Conservation (phyloP, 2,888 invertebrate species). For the Pristionchus japonicus region DNA sequence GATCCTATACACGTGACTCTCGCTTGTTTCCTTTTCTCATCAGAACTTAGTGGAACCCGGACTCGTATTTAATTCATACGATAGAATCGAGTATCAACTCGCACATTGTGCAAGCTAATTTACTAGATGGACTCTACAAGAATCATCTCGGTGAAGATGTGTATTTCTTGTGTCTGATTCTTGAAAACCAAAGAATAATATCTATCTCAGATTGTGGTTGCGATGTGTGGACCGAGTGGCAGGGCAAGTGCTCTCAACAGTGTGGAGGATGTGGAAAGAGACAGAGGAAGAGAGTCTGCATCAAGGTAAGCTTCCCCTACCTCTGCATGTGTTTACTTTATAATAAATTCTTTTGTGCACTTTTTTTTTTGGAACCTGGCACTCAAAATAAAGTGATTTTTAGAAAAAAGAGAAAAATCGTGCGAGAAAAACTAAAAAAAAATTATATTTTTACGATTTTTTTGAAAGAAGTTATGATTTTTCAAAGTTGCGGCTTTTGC, state of each 20-base stretch:
- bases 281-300: constrained; percentile 61
- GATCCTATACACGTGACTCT: too few relatives aligned
- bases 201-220: constrained; percentile 66
- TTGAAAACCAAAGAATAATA: background rate
- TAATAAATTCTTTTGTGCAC: too few relatives aligned
- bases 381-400: too few relatives aligned
- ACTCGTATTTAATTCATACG: background rate
- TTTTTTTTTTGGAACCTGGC: too few relatives aligned
- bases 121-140: background rate
- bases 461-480: too few relatives aligned
- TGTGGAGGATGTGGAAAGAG: constrained; percentile 74
- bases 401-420: too few relatives aligned
- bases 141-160: background rate
- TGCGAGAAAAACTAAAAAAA: too few relatives aligned
- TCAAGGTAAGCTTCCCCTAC: constrained; percentile 54
- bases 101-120: too few relatives aligned
- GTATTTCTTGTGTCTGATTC: too few relatives aligned
- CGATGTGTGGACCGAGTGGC: constrained; percentile 70
- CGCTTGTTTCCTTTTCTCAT: background rate
- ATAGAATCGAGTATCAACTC: background rate
- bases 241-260: constrained; percentile 67
- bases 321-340: too few relatives aligned
- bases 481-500: too few relatives aligned
- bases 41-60: background rate
- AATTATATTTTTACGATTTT: too few relatives aligned